These are phyloP conservation scores for Distichodus sexfasciatus DNA, from an alignment of 2,797 vertebrate genomes.

Conservation along the genomic window DNA sequence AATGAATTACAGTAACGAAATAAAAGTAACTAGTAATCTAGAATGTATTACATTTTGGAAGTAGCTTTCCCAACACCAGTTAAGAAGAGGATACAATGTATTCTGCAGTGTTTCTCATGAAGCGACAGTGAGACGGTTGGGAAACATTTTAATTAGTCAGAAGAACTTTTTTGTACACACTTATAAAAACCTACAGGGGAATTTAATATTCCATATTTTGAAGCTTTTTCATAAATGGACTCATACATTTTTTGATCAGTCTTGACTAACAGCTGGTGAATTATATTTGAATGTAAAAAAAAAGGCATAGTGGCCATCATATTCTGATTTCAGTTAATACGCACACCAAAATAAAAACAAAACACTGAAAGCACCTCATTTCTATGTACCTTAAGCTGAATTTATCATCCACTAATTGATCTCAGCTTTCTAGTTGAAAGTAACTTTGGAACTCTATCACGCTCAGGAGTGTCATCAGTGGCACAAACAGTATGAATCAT, in stretches of 20 bases:
- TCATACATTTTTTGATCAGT: constrained; percentile 4
- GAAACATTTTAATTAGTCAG: constrained; percentile 7
- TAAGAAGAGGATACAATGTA: not conserved
- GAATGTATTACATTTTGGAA: no score
- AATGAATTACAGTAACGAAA: no score
- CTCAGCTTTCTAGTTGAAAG: not conserved
- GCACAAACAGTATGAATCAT: not conserved
- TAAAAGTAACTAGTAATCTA: no score
- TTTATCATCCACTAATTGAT: not conserved
- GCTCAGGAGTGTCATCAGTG: not conserved
- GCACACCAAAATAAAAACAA: not conserved
- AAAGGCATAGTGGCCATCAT: not conserved
- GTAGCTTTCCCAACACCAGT: not conserved
- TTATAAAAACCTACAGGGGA: not conserved
- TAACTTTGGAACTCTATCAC: not conserved
- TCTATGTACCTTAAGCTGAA: not conserved
- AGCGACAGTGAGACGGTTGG: not conserved
- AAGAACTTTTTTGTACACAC: constrained; percentile 1
- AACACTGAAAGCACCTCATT: not conserved
- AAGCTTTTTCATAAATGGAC: not conserved
- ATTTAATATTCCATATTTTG: constrained; percentile 1
- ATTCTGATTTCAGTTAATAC: not conserved
- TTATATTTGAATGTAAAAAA: constrained; percentile 1
- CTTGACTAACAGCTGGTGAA: not conserved
- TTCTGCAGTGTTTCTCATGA: not conserved